Conservation (phyloP, 1,140 invertebrate genomes). For the Leptinotarsa defecta region DNA sequence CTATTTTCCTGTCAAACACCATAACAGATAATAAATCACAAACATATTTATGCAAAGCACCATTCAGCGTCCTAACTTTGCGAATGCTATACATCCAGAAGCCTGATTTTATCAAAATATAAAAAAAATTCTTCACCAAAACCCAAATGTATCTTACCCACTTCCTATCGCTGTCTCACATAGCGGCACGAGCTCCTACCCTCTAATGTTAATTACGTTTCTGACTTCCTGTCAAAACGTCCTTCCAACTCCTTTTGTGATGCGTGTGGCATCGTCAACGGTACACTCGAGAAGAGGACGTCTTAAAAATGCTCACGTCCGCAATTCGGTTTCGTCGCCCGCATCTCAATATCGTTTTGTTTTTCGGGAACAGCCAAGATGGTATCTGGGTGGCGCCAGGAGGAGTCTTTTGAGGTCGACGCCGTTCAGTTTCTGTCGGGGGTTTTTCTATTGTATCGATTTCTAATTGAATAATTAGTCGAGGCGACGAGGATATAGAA, state of each 20-base stretch:
- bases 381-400: background rate
- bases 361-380: background rate
- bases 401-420: background rate
- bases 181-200: background rate
- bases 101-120: no score
- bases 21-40: no score
- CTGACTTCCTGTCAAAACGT: background rate
- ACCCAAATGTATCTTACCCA: background rate
- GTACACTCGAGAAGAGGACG: background rate
- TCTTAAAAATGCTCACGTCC: constrained; percentile 8
- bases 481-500: background rate
- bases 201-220: background rate
- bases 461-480: background rate
- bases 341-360: constrained; percentile 2
- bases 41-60: no score
- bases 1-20: no score
- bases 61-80: no score
- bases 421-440: background rate
- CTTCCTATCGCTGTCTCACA: background rate
- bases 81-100: no score
- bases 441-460: background rate
- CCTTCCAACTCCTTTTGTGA: background rate
- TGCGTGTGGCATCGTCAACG: no score
- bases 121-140: background rate
- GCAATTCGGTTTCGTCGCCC: background rate